Conservation (phyloP, 2,797 vertebrate genomes). For the Clarias platycephalus region DNA sequence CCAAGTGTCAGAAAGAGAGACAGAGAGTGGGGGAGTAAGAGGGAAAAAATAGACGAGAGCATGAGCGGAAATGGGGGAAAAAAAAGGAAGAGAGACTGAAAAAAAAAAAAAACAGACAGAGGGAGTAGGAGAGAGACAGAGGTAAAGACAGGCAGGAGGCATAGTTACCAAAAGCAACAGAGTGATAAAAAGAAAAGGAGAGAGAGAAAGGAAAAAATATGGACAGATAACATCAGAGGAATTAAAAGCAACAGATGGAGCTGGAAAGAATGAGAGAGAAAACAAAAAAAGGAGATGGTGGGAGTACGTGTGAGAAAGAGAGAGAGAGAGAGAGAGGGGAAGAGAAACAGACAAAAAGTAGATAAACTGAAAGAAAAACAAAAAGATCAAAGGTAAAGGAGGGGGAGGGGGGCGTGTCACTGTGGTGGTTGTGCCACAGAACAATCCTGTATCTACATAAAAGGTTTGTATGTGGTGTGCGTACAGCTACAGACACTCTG, state of each 20-base stretch:
- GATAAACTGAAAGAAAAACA: no score
- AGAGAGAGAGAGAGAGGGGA: background rate
- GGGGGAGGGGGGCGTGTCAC: background rate
- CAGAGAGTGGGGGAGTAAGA: background rate
- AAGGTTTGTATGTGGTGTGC: background rate
- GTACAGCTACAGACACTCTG: background rate
- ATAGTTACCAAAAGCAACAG: background rate
- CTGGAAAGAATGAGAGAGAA: no score
- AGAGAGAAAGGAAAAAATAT: background rate
- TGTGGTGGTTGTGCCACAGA: background rate
- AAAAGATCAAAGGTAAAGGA: conserved; percentile 12
- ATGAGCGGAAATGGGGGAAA: background rate
- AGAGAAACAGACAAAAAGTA: background rate
- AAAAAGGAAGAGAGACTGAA: background rate
- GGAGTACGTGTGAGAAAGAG: conserved; percentile 9
- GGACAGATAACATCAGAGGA: background rate
- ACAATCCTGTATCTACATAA: background rate
- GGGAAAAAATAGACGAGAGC: background rate
- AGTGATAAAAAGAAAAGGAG: background rate
- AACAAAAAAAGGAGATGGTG: background rate
- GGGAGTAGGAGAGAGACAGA: background rate
- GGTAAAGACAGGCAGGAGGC: background rate
- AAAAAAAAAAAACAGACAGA: background rate
- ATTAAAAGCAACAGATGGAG: background rate
- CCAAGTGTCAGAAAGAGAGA: background rate